Base-by-base conservation (phyloP, 1,140 invertebrate genomes). In the Cepaea nemoralis region DNA sequence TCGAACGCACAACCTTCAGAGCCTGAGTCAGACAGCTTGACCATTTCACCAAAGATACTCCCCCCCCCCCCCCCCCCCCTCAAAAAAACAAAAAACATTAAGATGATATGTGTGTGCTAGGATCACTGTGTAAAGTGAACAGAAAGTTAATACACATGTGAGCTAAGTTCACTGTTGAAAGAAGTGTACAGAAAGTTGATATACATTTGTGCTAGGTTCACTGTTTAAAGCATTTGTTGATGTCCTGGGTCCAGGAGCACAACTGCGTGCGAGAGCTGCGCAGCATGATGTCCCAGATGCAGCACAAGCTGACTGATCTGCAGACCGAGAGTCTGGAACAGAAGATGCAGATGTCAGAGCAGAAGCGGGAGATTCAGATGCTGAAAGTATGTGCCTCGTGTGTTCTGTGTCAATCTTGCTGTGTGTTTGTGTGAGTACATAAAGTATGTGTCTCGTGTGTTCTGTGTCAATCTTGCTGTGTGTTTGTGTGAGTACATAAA, bases 261-360 rank as follows among this genome's bases (percentile, higher is more conserved):
- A 98, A 98, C 88, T 99, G 97, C 91, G 95, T 98, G 10, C 93
- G 95, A 83, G 97, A 98, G 91, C 91, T 99, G 1, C 93, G 97
- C 76, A 94, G 94, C 14, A 89, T 97, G n/a, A 95, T 98, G 77
- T 94, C 96, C 70, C 94, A 94, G 37, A 96, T 98, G 89, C 95
- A 97, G 83, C 94, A 95, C 79, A 97, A 97, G 91, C 92, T 98
- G 37, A 94, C 93, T 27, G 95, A 97, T 83, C 94, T 96, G 88
- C 96, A 97, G 88, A 94, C 95, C 81, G 90, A 92, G 83, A 81
- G 88, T 0, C 81, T 87, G 14, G 90, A 91, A 76, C 86, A 90
- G 55, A 91, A 90, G 85, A 94, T 96, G 85, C 94, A 96, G 86
- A 94, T 98, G 48, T 95, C 95, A 88, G 96, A 98, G 91, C 95